Evolutionary conservation across 2,797 vertebrate genomes (phyloP), one percentile per base, ranked within the genome.

Genomic region (Cephalopachus bancanus): DNA sequence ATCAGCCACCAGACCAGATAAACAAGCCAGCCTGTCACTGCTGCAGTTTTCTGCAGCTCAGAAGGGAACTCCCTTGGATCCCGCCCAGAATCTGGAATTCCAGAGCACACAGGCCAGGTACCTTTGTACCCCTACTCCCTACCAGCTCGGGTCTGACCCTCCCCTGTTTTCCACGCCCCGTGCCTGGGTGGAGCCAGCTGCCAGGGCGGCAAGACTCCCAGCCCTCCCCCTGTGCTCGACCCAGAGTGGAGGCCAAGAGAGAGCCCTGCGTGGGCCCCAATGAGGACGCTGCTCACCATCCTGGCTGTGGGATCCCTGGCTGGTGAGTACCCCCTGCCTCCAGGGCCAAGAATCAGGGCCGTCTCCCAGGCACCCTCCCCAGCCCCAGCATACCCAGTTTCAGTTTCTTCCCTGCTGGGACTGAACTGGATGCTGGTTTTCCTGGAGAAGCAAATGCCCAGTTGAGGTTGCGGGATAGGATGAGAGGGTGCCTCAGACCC

Each of bases 1-100:
- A 92, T 97, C 96, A 97, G 97, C 83, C 49, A 83, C 87, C 26
- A 17, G 97, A 98, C 97, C 97, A 96, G 97, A 97, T 88, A 94
- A 96, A 97, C 97, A 87, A 96, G 97, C 93, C 79, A 10, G 59
- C 60, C 94, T 3, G 79, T 96, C 71, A 12, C 78, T 0, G 6
- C 1, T 7, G 84, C 90, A 89, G 55, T 7, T 62, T 17, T 88
- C 91, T 75, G 49, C 91, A 74, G 26, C 26, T 26, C 57, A 44
- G n/a, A 26, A 84, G 74, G 96, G 69, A 97, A 96, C 97, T 96
- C 97, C 97, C 97, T 96, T 88, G 95, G 92, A 59, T 94, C 79
- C 93, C 64, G 55, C 95, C 96, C 97, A 98, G 93, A 74, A 49
- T 67, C 74, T 94, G 92, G 95, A 93, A 98, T 98, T 96, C 95